Evolutionary conservation across 2,888 invertebrate species (phyloP).

Genomic region (Hydrotaea cyrtoneurina): DNA sequence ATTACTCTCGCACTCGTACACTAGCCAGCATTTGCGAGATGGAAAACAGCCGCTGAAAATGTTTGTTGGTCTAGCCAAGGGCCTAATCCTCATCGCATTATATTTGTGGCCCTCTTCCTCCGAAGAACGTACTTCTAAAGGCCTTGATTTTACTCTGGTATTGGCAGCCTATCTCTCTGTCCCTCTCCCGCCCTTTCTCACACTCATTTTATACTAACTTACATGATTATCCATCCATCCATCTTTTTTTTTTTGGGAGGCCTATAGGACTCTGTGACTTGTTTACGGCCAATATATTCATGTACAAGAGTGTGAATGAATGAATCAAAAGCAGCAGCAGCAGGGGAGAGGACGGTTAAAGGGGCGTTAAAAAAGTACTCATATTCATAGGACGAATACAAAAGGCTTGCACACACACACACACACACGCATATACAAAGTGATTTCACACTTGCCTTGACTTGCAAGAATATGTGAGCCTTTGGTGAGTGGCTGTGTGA

Average conservation of each 20-base stretch:
- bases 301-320: neutral
- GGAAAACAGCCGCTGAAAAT: no score
- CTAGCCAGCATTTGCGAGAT: no score
- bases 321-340: neutral
- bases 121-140: no score
- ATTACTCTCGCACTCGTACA: no score
- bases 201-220: constrained; percentile 15
- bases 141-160: neutral
- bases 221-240: constrained; percentile 20
- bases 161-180: neutral
- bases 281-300: constrained; percentile 51
- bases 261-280: constrained; percentile 36
- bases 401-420: constrained; percentile 7
- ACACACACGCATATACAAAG: constrained; percentile 24
- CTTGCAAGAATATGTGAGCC: neutral
- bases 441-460: constrained; percentile 16
- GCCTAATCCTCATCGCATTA: no score
- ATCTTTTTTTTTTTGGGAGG: neutral
- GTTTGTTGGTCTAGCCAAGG: no score
- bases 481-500: neutral
- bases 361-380: neutral
- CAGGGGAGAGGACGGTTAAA: neutral
- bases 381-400: constrained; percentile 19
- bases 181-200: neutral
- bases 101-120: no score